phyloP scores from a whole-genome alignment of 2,888 invertebrate genomes.

The Nemotelus nigrinus region DNA sequence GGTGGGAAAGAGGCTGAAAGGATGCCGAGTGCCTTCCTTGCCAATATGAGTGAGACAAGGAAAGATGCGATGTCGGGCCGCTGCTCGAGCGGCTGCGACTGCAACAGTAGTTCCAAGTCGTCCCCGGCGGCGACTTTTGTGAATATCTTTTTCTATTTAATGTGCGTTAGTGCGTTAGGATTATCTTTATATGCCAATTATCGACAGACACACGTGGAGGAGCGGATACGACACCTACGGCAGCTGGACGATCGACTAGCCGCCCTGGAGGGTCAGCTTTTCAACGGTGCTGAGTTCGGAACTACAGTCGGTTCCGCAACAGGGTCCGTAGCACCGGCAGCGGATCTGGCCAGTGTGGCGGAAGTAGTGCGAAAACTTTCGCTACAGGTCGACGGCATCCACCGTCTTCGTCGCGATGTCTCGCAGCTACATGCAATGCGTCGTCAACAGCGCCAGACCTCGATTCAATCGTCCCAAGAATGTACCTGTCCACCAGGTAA shows the following conservation, averaged over 20 bases:
- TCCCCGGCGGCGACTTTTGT: slow-evolving; percentile 57
- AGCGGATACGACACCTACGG: slow-evolving; percentile 60
- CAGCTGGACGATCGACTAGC: slow-evolving; percentile 63
- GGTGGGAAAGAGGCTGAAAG: slow-evolving; percentile 5
- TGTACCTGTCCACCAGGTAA: slow-evolving; percentile 79
- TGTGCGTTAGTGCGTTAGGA: slow-evolving; percentile 63
- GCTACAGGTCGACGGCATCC: slow-evolving; percentile 61
- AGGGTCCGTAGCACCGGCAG: slow-evolving; percentile 5
- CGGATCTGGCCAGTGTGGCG: slow-evolving; percentile 54
- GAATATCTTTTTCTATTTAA: slow-evolving; percentile 62
- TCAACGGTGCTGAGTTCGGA: slow-evolving; percentile 37
- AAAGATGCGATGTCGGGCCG: background rate
- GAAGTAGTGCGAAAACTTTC: slow-evolving; percentile 59
- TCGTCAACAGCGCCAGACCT: slow-evolving; percentile 62
- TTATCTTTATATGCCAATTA: slow-evolving; percentile 63
- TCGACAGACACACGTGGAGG: slow-evolving; percentile 62
- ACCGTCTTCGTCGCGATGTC: slow-evolving; percentile 64
- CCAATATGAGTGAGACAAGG: slow-evolving; percentile 30
- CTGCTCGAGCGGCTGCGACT: slow-evolving; percentile 7
- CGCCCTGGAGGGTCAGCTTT: slow-evolving; percentile 59
- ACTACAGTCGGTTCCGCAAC: background rate
- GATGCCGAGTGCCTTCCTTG: slow-evolving; percentile 36
- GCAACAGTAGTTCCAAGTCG: slow-evolving; percentile 9
- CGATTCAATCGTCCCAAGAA: slow-evolving; percentile 66
- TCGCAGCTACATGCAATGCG: slow-evolving; percentile 63